phyloP scores from a whole-genome alignment of 2,888 invertebrate genomes.

The Sinopyrophorus schimmeli region DNA sequence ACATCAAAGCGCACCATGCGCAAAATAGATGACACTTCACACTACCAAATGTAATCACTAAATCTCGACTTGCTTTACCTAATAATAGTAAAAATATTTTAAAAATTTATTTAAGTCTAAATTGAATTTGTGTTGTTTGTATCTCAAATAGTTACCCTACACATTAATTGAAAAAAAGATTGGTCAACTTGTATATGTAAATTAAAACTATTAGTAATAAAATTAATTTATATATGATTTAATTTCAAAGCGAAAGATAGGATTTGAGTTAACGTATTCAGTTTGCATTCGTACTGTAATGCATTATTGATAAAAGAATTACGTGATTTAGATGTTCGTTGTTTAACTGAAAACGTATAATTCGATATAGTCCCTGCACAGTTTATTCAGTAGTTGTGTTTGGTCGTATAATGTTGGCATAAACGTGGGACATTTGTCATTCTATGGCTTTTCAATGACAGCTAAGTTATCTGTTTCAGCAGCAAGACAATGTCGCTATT shows the following conservation, averaged over 20 bases:
- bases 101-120: too few species aligned
- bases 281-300: background rate
- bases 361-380: constrained; percentile 31
- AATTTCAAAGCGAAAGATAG: too few species aligned
- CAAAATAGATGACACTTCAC: too few species aligned
- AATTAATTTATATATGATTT: too few species aligned
- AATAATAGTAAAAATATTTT: too few species aligned
- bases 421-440: constrained; percentile 47
- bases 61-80: too few species aligned
- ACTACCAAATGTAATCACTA: too few species aligned
- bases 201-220: background rate
- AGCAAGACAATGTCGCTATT: constrained; percentile 40
- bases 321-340: background rate
- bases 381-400: constrained; percentile 33
- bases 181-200: background rate
- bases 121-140: too few species aligned
- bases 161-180: background rate
- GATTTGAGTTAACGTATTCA: too few species aligned
- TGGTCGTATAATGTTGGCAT: constrained; percentile 42
- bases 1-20: too few species aligned
- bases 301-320: too few species aligned
- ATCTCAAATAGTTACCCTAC: too few species aligned
- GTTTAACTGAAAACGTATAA: constrained; percentile 32
- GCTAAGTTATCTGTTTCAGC: constrained; percentile 41
- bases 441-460: constrained; percentile 45